These are phyloP conservation scores for Sympetrum striolatum DNA, from an alignment of 2,888 invertebrate genomes.

Conservation along the genomic window DNA sequence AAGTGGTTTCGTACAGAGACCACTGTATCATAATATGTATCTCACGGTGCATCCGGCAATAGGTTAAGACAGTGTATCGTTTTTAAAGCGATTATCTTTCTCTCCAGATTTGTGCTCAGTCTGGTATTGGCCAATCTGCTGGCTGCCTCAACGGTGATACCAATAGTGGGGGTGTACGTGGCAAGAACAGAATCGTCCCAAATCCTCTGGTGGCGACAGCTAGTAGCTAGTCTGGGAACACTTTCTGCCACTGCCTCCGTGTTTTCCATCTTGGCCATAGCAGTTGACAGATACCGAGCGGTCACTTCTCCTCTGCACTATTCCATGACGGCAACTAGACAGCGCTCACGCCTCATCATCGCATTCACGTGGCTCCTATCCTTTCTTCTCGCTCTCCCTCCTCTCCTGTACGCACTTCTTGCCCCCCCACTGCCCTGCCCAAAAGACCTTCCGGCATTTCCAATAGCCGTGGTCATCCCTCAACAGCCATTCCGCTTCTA, in stretches of 20 bases:
- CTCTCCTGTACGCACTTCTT: slow-evolving; percentile 54
- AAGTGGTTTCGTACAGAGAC: too few species aligned
- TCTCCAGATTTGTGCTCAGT: slow-evolving; percentile 61
- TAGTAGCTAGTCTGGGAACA: slow-evolving; percentile 57
- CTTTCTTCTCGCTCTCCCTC: slow-evolving; percentile 57
- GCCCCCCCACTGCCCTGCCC: not conserved
- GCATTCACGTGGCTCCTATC: slow-evolving; percentile 58
- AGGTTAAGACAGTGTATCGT: too few species aligned
- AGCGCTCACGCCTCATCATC: slow-evolving; percentile 59
- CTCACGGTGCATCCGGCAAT: too few species aligned
- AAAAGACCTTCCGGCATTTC: slow-evolving; percentile 50
- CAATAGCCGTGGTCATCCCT: slow-evolving; percentile 51
- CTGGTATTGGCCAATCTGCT: slow-evolving; percentile 61
- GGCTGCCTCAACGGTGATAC: slow-evolving; percentile 60
- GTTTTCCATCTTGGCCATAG: slow-evolving; percentile 62
- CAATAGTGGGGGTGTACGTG: slow-evolving; percentile 58
- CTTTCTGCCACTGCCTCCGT: slow-evolving; percentile 61
- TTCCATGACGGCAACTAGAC: slow-evolving; percentile 61
- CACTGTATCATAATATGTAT: too few species aligned
- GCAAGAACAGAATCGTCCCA: slow-evolving; percentile 53
- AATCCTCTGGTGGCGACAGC: slow-evolving; percentile 55
- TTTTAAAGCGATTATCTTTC: too few species aligned
- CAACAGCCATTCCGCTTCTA: slow-evolving; percentile 47
- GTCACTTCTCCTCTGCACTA: slow-evolving; percentile 64
- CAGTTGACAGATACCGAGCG: slow-evolving; percentile 61